Evolutionary conservation across 2,797 vertebrate genomes (phyloP).

Genomic region (Staurois parvus): DNA sequence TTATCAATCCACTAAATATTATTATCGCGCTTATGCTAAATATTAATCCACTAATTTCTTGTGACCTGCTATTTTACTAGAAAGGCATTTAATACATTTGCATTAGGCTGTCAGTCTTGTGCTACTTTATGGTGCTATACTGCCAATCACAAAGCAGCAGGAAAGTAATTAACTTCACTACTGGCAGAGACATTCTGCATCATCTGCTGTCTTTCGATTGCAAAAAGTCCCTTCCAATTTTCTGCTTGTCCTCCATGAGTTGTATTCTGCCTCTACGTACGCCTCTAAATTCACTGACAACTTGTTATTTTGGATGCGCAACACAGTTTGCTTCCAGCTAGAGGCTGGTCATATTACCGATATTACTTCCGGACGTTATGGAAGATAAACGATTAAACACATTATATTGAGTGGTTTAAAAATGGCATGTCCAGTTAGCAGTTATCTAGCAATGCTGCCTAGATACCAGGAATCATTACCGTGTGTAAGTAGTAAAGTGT

Average conservation of each 20-base stretch:
- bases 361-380: not conserved
- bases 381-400: not conserved
- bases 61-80: not conserved
- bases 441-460: not conserved
- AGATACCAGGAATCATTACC: not conserved
- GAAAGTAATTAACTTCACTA: conserved; percentile 33
- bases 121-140: conserved; percentile 4
- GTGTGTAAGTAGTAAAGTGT: not conserved
- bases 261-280: not conserved
- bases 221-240: conserved; percentile 30
- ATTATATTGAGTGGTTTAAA: not conserved
- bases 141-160: conserved; percentile 18
- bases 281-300: not conserved
- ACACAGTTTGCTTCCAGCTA: not conserved
- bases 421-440: not conserved
- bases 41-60: not conserved
- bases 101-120: conserved; percentile 14
- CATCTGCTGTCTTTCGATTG: conserved; percentile 13
- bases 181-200: not conserved
- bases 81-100: conserved; percentile 8
- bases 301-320: not conserved
- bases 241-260: not conserved
- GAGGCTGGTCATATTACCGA: not conserved
- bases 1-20: not conserved
- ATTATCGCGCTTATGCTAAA: not conserved